A percentile compares a stretch with the other conserved stretches of the same genome.
These are phyloP conservation scores for Ditylenchus weischeri DNA, from an alignment of 2,888 invertebrate species.

Conservation along the genomic window DNA sequence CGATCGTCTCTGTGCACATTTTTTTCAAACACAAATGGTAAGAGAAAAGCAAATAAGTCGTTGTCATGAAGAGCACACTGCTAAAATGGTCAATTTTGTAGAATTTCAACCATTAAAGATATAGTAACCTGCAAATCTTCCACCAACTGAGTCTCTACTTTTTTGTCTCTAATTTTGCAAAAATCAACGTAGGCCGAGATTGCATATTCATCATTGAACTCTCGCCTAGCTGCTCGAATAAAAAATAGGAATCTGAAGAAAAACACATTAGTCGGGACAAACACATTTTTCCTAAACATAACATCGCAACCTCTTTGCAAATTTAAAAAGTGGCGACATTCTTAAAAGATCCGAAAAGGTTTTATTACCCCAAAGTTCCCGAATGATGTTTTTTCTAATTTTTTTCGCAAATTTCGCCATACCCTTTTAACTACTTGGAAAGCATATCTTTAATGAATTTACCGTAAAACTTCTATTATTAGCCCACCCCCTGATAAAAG, in stretches of 20 bases:
- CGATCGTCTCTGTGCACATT: conserved; percentile 52
- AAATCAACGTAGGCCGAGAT: conserved; percentile 82
- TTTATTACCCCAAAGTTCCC: too few relatives aligned
- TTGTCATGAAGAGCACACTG: conserved; percentile 84
- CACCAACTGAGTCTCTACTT: conserved; percentile 65
- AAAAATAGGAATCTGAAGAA: conserved; percentile 35
- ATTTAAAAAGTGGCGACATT: too few relatives aligned
- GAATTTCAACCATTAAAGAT: conserved; percentile 19
- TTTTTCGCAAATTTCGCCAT: too few relatives aligned
- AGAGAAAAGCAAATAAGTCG: conserved; percentile 81
- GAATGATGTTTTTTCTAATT: too few relatives aligned
- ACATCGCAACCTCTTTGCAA: too few relatives aligned
- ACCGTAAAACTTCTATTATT: too few relatives aligned
- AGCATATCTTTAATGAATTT: too few relatives aligned
- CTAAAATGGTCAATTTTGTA: conserved; percentile 57
- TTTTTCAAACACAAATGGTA: conserved; percentile 87
- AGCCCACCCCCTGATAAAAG: too few relatives aligned
- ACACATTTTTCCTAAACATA: too few relatives aligned
- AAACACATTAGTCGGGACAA: too few relatives aligned
- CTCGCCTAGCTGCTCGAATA: conserved; percentile 30
- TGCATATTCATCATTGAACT: conserved; percentile 68
- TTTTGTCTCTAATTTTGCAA: conserved; percentile 72
- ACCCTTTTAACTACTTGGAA: too few relatives aligned
- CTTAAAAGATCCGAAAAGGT: too few relatives aligned
- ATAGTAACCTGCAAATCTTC: conserved; percentile 72